phyloP scores from a whole-genome alignment of 1,140 invertebrate species.

The Helicoverpa armigera region DNA sequence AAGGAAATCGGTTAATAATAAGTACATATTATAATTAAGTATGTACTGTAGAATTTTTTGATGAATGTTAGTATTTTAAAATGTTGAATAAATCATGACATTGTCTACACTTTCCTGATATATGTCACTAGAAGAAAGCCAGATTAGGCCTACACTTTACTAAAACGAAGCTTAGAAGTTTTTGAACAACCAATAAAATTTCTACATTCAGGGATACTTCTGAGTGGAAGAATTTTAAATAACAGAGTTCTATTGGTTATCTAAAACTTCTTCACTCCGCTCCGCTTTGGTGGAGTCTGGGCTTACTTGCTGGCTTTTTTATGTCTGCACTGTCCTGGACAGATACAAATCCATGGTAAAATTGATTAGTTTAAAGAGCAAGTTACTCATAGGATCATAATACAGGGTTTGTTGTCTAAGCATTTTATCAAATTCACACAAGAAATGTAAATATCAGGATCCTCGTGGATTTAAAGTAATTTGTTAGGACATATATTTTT shows the following conservation, averaged over 20 bases:
- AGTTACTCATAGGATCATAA: constrained; percentile 66
- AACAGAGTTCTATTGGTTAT: too few relatives aligned
- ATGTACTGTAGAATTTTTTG: background rate
- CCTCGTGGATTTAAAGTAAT: constrained; percentile 18
- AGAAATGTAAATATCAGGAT: constrained; percentile 40
- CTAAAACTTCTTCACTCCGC: too few relatives aligned
- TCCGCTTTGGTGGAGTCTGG: too few relatives aligned
- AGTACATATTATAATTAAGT: too few relatives aligned
- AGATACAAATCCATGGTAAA: background rate
- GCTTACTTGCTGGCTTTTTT: too few relatives aligned
- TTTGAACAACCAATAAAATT: too few relatives aligned
- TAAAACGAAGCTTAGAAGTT: too few relatives aligned
- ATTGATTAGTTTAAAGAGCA: constrained; percentile 29
- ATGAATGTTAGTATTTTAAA: constrained; percentile 19
- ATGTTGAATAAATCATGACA: background rate
- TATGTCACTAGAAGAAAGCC: too few relatives aligned
- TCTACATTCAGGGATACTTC: too few relatives aligned
- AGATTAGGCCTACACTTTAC: too few relatives aligned
- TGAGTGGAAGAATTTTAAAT: too few relatives aligned
- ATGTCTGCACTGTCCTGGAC: background rate
- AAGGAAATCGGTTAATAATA: too few relatives aligned
- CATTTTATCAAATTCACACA: constrained; percentile 51
- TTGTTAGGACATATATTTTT: constrained; percentile 49
- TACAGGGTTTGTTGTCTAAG: constrained; percentile 71
- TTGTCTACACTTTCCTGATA: background rate